Evolutionary conservation across 2,888 invertebrate genomes (phyloP).

Genomic region (Acrobasis repandana): DNA sequence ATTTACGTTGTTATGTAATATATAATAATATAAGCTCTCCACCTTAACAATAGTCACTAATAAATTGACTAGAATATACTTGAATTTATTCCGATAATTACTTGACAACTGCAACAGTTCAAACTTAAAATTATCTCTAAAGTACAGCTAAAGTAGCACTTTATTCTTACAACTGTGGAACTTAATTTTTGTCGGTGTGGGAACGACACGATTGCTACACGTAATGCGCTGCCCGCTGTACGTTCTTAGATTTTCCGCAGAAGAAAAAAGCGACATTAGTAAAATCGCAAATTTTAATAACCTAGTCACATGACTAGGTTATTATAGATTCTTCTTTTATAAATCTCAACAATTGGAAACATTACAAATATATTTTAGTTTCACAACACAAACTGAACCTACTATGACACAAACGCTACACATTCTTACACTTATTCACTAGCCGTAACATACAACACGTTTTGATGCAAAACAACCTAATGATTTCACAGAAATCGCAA

Average conservation of each 20-base stretch:
- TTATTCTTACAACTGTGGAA: not conserved
- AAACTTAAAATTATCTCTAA: not conserved
- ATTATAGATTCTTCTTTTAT: no score
- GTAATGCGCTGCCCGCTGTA: no score
- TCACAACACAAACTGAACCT: slow-evolving; percentile 8
- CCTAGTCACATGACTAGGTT: no score
- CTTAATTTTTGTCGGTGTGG: no score
- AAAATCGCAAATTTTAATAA: no score
- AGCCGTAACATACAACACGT: slow-evolving; percentile 47
- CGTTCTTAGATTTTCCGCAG: no score
- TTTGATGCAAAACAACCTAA: slow-evolving; percentile 72
- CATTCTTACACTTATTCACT: slow-evolving; percentile 42
- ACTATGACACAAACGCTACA: slow-evolving; percentile 35
- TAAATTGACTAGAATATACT: not conserved
- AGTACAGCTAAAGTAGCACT: not conserved
- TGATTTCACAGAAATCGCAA: slow-evolving; percentile 69
- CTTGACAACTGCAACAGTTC: not conserved
- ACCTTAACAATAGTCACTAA: not conserved
- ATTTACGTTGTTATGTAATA: no score
- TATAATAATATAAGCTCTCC: not conserved
- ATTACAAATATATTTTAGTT: not conserved
- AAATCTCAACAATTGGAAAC: not conserved
- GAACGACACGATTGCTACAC: no score
- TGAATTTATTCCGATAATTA: not conserved
- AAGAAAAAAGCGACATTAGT: no score